A percentile compares a stretch with the other conserved stretches of the same genome.
Evolutionary conservation across 1,140 invertebrate species (phyloP).

Genomic region (Brachystomella parvula): DNA sequence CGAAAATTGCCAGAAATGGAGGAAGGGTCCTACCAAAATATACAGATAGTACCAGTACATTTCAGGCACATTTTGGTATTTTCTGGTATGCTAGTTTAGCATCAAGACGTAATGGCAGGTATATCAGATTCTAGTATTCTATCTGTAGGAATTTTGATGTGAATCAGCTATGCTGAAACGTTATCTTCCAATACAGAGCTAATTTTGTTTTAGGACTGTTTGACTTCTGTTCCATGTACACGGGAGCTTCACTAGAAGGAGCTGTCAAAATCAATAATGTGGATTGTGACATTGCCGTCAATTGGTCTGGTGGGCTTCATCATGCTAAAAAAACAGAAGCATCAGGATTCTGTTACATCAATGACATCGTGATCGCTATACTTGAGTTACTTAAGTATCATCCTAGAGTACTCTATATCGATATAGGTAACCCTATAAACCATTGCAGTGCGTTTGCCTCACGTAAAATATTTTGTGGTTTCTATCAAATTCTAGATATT

Average conservation of each 20-base stretch:
- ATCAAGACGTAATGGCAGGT: too few species aligned
- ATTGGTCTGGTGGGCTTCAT: constrained; percentile 98
- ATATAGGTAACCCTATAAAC: too few species aligned
- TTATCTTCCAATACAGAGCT: too few species aligned
- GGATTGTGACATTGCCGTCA: constrained; percentile 93
- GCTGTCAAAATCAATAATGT: constrained; percentile 89
- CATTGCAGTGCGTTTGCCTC: neutral
- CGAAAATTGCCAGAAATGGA: too few species aligned
- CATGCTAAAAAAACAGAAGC: constrained; percentile 99
- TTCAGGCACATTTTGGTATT: too few species aligned
- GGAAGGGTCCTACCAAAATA: too few species aligned
- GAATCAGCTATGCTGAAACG: too few species aligned
- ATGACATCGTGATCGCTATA: constrained; percentile 98
- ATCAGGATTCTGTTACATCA: constrained; percentile 95
- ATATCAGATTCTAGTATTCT: constrained; percentile 34
- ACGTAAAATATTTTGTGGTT: neutral
- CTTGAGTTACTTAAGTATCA: constrained; percentile 75
- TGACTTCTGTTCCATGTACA: constrained; percentile 97
- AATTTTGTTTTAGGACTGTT: constrained; percentile 93
- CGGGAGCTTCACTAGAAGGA: constrained; percentile 89
- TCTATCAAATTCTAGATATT: constrained; percentile 98
- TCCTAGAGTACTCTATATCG: neutral
- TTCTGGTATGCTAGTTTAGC: constrained; percentile 5
- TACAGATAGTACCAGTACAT: neutral
- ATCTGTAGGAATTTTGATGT: too few species aligned